These are phyloP conservation scores for Bombus balteatus DNA, from an alignment of 1,140 invertebrate genomes.

Conservation along the genomic window DNA sequence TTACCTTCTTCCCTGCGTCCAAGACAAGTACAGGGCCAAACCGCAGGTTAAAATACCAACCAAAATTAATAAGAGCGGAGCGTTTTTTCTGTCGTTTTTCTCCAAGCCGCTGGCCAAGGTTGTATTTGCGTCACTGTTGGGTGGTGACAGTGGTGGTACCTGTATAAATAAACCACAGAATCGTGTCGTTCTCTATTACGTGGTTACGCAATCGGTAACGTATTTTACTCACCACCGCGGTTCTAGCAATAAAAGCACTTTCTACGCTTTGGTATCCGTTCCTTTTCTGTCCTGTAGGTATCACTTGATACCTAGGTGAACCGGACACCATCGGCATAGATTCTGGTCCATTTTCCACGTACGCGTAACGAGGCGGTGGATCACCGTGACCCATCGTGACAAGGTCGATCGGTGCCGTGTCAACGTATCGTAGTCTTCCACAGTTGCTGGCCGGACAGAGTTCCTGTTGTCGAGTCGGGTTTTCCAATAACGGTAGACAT, in stretches of 20 bases:
- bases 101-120: constrained; percentile 78
- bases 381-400: constrained; percentile 62
- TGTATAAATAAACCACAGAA: constrained; percentile 49
- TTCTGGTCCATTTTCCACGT: constrained; percentile 71
- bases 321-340: constrained; percentile 76
- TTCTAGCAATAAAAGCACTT: constrained; percentile 80
- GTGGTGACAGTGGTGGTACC: constrained; percentile 80
- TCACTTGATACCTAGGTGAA: constrained; percentile 76
- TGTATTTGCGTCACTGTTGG: constrained; percentile 79
- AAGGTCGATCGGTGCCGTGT: constrained; percentile 68
- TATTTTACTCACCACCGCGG: constrained; percentile 78
- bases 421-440: constrained; percentile 73
- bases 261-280: constrained; percentile 76
- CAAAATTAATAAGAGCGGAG: constrained; percentile 76
- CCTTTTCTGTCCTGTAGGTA: constrained; percentile 66
- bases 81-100: constrained; percentile 77
- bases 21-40: constrained; percentile 78
- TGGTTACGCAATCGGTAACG: not conserved
- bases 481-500: constrained; percentile 77
- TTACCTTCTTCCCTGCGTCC: constrained; percentile 79
- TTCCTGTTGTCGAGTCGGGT: constrained; percentile 69
- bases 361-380: constrained; percentile 72
- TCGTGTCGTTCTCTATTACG: not conserved
- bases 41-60: constrained; percentile 80
- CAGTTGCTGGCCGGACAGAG: constrained; percentile 73